These are phyloP conservation scores for Drosophila kurseongensis DNA, from an alignment of 1,140 invertebrate genomes.

Conservation along the genomic window DNA sequence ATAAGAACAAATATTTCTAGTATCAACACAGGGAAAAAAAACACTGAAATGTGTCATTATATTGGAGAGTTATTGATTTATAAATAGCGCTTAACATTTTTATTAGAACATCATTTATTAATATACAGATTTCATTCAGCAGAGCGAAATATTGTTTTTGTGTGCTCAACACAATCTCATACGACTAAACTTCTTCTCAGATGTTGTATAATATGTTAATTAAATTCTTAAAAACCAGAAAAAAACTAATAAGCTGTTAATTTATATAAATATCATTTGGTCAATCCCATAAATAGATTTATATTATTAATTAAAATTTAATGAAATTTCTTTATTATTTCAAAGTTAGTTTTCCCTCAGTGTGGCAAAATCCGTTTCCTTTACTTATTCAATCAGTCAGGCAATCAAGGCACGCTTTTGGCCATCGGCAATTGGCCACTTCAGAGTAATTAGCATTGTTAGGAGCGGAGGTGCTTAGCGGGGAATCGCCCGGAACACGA, in stretches of 20 bases:
- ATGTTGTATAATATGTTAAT: too few species aligned
- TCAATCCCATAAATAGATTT: too few species aligned
- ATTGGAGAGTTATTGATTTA: background rate
- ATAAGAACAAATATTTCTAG: background rate
- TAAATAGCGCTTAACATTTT: too few species aligned
- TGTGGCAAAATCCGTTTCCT: background rate
- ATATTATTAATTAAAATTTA: background rate
- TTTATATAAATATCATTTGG: too few species aligned
- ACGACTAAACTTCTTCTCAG: too few species aligned
- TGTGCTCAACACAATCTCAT: too few species aligned
- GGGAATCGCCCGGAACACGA: slow-evolving; percentile 6
- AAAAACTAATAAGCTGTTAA: too few species aligned
- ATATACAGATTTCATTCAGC: background rate
- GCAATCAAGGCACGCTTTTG: slow-evolving; percentile 57
- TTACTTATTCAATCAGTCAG: slow-evolving; percentile 14
- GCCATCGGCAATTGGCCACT: slow-evolving; percentile 52
- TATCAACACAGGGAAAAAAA: slow-evolving; percentile 1
- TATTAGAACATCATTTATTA: background rate
- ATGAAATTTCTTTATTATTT: background rate
- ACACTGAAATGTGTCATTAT: slow-evolving; percentile 1
- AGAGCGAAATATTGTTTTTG: too few species aligned
- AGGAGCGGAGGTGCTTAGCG: slow-evolving; percentile 40
- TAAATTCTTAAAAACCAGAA: too few species aligned
- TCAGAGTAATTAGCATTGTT: slow-evolving; percentile 54
- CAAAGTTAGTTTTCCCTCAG: background rate